These are phyloP conservation scores for Heliconius charithonia DNA, from an alignment of 2,888 invertebrate species.

Conservation along the genomic window DNA sequence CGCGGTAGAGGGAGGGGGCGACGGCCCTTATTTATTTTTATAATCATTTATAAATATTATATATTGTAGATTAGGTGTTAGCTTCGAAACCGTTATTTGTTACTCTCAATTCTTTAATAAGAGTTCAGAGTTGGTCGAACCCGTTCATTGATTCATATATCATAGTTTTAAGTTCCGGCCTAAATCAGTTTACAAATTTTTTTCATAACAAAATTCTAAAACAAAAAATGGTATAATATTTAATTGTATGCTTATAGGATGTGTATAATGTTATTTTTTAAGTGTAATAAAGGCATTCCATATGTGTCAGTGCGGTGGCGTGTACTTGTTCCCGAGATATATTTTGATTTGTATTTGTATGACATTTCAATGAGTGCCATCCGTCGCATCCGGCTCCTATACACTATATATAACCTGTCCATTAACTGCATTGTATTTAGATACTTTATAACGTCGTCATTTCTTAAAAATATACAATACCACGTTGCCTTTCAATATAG, in stretches of 20 bases:
- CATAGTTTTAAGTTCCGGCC: slow-evolving; percentile 30
- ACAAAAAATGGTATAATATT: slow-evolving; percentile 49
- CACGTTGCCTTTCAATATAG: slow-evolving; percentile 84
- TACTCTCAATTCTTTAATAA: slow-evolving; percentile 3
- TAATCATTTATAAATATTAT: slow-evolving; percentile 81
- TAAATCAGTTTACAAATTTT: slow-evolving; percentile 46
- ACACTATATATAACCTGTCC: slow-evolving; percentile 35
- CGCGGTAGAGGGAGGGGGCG: slow-evolving; percentile 63
- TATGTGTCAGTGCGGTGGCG: slow-evolving; percentile 76
- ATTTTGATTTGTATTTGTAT: slow-evolving; percentile 61
- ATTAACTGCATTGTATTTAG: slow-evolving; percentile 55
- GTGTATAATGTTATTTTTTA: slow-evolving; percentile 73
- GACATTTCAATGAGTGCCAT: slow-evolving; percentile 74
- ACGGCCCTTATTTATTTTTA: slow-evolving; percentile 81
- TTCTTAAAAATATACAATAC: slow-evolving; percentile 79
- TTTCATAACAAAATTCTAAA: slow-evolving; percentile 66
- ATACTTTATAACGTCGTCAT: slow-evolving; percentile 66
- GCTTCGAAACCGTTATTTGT: slow-evolving; percentile 56
- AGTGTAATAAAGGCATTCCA: slow-evolving; percentile 82
- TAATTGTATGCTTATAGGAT: slow-evolving; percentile 72
- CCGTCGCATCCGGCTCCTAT: slow-evolving; percentile 55
- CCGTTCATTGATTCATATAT: slow-evolving; percentile 3
- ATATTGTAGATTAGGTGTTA: slow-evolving; percentile 65
- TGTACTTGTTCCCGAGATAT: slow-evolving; percentile 63
- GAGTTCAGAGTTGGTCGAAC: slow-evolving; percentile 7